A percentile compares a stretch with the other conserved stretches of the same genome.
Evolutionary conservation across 1,140 invertebrate genomes (phyloP).

Genomic region (Monomorium pharaonis): DNA sequence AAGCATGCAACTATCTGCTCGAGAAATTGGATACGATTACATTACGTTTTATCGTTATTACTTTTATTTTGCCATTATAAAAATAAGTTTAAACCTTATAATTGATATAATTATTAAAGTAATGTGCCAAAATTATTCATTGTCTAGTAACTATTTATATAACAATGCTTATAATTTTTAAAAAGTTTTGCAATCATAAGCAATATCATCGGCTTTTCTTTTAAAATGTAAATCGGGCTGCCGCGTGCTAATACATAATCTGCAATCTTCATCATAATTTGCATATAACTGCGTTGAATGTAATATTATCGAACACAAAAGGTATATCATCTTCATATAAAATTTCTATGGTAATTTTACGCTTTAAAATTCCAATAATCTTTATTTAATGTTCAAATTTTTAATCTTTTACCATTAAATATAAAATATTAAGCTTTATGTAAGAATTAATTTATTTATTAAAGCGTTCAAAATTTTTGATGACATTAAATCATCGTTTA

Average conservation of each 20-base stretch:
- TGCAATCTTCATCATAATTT: constrained; percentile 14
- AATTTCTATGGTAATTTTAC: constrained; percentile 10
- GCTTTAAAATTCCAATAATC: background rate
- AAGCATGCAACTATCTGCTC: background rate
- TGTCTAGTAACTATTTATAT: background rate
- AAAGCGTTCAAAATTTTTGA: background rate
- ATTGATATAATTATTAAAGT: constrained; percentile 6
- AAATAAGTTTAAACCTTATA: background rate
- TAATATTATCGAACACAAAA: background rate
- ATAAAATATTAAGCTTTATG: background rate
- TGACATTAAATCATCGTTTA: constrained; percentile 61
- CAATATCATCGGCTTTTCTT: constrained; percentile 47
- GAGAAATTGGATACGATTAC: background rate
- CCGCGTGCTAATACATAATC: background rate
- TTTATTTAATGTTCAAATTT: background rate
- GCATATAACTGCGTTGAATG: background rate
- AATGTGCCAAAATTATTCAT: background rate
- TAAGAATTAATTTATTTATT: constrained; percentile 4
- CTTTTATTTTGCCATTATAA: background rate
- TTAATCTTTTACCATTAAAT: background rate
- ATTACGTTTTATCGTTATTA: background rate
- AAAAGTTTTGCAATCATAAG: constrained; percentile 57
- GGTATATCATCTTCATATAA: background rate
- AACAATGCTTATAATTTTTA: constrained; percentile 21
- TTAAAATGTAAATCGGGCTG: constrained; percentile 52